Evolutionary conservation across 2,113 vertebrate genomes (phyloP).

Genomic region (Misgurnus anguillicaudatus): DNA sequence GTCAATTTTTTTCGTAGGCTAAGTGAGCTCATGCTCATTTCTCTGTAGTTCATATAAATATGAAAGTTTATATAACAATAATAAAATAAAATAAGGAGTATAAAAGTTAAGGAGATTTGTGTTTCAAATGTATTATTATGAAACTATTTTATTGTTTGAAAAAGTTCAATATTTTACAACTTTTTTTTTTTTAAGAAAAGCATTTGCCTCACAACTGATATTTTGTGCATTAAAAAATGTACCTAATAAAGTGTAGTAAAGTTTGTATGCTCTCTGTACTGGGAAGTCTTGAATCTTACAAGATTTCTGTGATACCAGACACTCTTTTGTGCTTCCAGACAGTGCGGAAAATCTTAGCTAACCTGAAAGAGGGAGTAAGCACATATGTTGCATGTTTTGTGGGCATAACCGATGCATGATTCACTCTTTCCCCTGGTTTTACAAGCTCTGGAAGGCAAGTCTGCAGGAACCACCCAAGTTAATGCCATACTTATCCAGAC

Average conservation of each 20-base stretch:
- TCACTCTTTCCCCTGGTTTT: constrained; percentile 54
- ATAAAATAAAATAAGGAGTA: no score
- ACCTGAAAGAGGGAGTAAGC: constrained; percentile 15
- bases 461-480: constrained; percentile 31
- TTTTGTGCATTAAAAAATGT: neutral
- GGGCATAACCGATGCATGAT: constrained; percentile 45
- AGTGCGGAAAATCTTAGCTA: constrained; percentile 40
- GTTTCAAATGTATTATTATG: no score
- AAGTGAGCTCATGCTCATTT: no score
- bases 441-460: constrained; percentile 46
- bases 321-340: neutral
- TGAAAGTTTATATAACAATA: no score
- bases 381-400: constrained; percentile 38
- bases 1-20: no score
- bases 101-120: no score
- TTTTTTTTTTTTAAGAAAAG: no score
- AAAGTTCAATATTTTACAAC: no score
- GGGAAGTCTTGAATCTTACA: neutral
- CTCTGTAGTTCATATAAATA: no score
- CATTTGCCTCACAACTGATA: neutral
- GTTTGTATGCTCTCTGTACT: neutral
- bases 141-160: no score
- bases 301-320: neutral
- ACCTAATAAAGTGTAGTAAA: neutral
- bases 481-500: neutral